These are phyloP conservation scores for Alfaro cultratus DNA, from an alignment of 2,797 vertebrate genomes.

Conservation along the genomic window DNA sequence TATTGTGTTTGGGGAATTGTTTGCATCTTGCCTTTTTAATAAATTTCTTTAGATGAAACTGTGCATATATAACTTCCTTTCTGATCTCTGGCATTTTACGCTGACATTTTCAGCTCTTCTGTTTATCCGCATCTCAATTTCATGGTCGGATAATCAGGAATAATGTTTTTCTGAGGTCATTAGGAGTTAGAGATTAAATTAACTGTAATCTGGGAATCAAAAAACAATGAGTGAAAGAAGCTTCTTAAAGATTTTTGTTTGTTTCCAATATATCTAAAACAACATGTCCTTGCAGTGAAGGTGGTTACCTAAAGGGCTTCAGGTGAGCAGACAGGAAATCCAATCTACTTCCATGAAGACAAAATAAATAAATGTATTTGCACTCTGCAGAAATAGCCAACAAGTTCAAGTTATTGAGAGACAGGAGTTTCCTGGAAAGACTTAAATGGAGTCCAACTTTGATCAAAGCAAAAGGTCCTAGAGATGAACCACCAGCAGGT, in stretches of 20 bases:
- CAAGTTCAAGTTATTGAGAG: not conserved
- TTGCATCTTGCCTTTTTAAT: not conserved
- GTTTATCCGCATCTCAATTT: not conserved
- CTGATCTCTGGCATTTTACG: not conserved
- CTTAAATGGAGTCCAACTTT: not conserved
- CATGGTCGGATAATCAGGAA: not conserved
- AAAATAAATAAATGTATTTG: not conserved
- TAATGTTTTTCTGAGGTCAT: not conserved
- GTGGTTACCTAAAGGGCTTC: not conserved
- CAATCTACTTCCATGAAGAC: not conserved
- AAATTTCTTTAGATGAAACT: not conserved
- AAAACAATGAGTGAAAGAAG: not conserved
- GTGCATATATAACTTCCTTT: not conserved
- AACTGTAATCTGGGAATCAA: no score
- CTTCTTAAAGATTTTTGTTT: not conserved
- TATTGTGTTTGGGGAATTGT: not conserved
- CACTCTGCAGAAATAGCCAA: not conserved
- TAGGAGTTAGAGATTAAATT: not conserved
- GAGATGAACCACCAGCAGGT: not conserved
- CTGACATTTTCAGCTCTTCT: no score
- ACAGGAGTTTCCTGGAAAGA: slow-evolving; percentile 1
- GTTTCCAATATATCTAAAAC: not conserved
- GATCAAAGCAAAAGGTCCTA: not conserved
- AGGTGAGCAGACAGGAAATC: not conserved
- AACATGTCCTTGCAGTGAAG: not conserved